Evolutionary conservation across 2,113 vertebrate species (phyloP).

Genomic region (Ia io): DNA sequence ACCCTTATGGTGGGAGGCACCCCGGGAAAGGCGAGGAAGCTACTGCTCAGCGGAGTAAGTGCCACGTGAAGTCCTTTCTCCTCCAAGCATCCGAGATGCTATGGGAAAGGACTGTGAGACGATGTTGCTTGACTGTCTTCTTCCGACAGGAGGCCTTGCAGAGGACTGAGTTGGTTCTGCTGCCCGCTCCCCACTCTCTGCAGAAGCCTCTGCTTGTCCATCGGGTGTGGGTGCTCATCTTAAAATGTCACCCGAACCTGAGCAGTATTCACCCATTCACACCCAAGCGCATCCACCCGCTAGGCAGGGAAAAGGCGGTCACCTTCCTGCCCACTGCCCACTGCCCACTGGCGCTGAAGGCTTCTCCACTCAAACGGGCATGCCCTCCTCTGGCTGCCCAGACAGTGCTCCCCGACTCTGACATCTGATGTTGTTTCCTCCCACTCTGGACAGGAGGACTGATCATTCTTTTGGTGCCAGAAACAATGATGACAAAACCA

Average conservation of each 20-base stretch:
- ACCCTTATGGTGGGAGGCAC: fast-evolving
- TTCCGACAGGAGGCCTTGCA: neutral
- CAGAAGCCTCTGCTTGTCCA: neutral
- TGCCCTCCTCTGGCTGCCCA: neutral
- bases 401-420: neutral
- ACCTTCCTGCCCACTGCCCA: neutral
- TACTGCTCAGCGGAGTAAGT: fast-evolving
- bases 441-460: neutral
- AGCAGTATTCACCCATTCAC: neutral
- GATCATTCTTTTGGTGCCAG: constrained; percentile 24
- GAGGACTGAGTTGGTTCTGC: fast-evolving
- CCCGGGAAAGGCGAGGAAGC: neutral
- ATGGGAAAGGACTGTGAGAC: neutral
- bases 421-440: neutral
- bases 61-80: neutral
- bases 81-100: neutral
- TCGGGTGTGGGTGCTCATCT: neutral
- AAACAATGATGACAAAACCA: neutral
- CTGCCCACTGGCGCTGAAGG: neutral
- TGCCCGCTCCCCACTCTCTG: neutral
- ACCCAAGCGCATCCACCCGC: fast-evolving
- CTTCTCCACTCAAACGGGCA: neutral
- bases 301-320: neutral
- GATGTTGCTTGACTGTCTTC: neutral
- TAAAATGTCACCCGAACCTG: neutral